Percentiles rank a stretch among this genome's conserved stretches.
Conservation (phyloP, 2,888 invertebrate genomes). For the Caenorhabditis sulstoni region DNA sequence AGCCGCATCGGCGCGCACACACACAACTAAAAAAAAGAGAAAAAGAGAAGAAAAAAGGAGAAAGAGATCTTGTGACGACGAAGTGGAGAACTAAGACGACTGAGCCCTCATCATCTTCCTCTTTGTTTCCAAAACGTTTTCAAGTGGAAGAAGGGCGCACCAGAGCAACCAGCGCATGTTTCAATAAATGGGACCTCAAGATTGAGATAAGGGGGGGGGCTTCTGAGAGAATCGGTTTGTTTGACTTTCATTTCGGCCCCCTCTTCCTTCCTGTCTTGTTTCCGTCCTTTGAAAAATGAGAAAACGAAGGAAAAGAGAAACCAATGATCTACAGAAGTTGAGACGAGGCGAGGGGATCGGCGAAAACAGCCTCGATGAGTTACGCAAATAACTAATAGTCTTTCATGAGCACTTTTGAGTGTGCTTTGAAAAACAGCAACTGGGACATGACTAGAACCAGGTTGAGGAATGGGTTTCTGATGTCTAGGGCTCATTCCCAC, state of each 20-base stretch:
- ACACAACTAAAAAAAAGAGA: slow-evolving; percentile 6
- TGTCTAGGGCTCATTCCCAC: too few species aligned
- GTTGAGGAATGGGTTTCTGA: too few species aligned
- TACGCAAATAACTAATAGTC: slow-evolving; percentile 12
- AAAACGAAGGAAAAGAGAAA: slow-evolving; percentile 5
- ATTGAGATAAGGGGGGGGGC: neutral
- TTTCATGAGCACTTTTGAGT: slow-evolving; percentile 2
- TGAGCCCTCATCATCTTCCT: slow-evolving; percentile 37
- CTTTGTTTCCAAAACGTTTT: slow-evolving; percentile 11
- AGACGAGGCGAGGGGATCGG: neutral
- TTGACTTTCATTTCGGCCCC: slow-evolving; percentile 36
- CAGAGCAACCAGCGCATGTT: slow-evolving; percentile 14
- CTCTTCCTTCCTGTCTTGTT: neutral
- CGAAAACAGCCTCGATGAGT: slow-evolving; percentile 3
- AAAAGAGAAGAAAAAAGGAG: too few species aligned
- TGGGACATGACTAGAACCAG: too few species aligned
- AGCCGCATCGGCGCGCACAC: neutral
- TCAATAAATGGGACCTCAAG: slow-evolving; percentile 1
- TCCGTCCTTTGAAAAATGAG: slow-evolving; percentile 7
- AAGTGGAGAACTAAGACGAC: slow-evolving; percentile 17
- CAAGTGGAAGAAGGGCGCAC: slow-evolving; percentile 18
- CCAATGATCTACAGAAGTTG: slow-evolving; percentile 14
- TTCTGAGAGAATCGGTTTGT: slow-evolving; percentile 17
- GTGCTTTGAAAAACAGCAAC: slow-evolving; percentile 2
- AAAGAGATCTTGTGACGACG: slow-evolving; percentile 35